These are phyloP conservation scores for Boulengerochromis microlepis DNA, from an alignment of 2,113 vertebrate species.

Conservation along the genomic window DNA sequence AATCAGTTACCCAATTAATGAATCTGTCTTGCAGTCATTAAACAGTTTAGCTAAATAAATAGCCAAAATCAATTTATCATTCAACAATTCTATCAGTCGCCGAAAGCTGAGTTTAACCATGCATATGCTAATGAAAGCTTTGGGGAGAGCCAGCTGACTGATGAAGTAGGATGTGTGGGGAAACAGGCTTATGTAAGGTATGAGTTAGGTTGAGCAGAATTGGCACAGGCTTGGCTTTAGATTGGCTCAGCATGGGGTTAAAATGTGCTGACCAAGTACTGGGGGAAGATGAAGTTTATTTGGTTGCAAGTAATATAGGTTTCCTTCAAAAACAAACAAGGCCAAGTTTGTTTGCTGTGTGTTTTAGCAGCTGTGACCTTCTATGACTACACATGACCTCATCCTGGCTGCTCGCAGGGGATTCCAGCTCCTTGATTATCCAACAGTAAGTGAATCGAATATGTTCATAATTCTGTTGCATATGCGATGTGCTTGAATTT, in stretches of 20 bases:
- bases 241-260: conserved; percentile 43
- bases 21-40: neutral
- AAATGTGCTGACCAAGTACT: conserved; percentile 54
- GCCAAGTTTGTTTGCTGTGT: conserved; percentile 54
- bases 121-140: conserved; percentile 43
- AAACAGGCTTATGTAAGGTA: conserved; percentile 49
- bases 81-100: neutral
- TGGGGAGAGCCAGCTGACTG: neutral
- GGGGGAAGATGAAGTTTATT: conserved; percentile 37
- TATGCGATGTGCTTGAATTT: neutral
- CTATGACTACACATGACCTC: conserved; percentile 32
- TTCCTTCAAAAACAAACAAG: conserved; percentile 60
- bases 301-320: conserved; percentile 50
- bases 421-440: conserved; percentile 29
- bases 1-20: neutral
- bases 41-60: neutral
- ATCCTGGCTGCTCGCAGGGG: neutral
- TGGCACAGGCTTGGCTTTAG: conserved; percentile 39
- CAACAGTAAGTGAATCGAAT: neutral
- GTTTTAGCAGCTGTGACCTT: conserved; percentile 67
- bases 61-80: neutral
- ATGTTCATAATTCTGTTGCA: neutral
- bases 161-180: neutral
- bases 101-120: conserved; percentile 17
- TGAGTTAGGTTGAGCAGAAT: conserved; percentile 42